These are phyloP conservation scores for Ectropis grisescens DNA, from an alignment of 1,140 invertebrate species.

Conservation along the genomic window DNA sequence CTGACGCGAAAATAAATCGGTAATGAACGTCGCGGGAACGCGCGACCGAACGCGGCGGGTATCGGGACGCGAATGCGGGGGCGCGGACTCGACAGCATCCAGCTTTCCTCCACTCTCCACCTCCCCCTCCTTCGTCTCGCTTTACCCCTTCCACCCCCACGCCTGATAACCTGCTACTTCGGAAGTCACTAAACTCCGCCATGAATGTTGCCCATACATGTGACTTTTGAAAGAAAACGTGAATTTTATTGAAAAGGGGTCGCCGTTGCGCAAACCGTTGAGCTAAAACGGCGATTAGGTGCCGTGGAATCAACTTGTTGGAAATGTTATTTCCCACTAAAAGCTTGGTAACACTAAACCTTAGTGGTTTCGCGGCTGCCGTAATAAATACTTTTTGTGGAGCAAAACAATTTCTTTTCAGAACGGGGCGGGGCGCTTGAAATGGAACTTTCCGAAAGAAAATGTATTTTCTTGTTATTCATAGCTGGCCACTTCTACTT, in stretches of 20 bases:
- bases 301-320: conserved; percentile 30
- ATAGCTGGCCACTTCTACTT: too few species aligned
- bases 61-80: conserved; percentile 51
- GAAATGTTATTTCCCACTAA: conserved; percentile 12
- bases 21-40: conserved; percentile 15
- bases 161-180: conserved; percentile 66
- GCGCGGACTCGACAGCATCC: conserved; percentile 37
- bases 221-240: conserved; percentile 55
- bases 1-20: conserved; percentile 24
- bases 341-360: conserved; percentile 14
- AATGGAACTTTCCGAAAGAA: too few species aligned
- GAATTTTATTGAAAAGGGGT: conserved; percentile 61
- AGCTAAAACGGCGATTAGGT: conserved; percentile 45
- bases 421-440: too few species aligned
- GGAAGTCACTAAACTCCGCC: conserved; percentile 63
- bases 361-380: too few species aligned
- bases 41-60: conserved; percentile 42
- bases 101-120: conserved; percentile 23
- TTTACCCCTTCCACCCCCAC: conserved; percentile 19
- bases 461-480: too few species aligned
- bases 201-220: conserved; percentile 52
- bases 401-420: too few species aligned
- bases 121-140: conserved; percentile 15
- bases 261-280: conserved; percentile 33
- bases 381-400: too few species aligned